Base-by-base conservation (phyloP, 1,140 invertebrate species). In the Leguminivora glycinivorella region DNA sequence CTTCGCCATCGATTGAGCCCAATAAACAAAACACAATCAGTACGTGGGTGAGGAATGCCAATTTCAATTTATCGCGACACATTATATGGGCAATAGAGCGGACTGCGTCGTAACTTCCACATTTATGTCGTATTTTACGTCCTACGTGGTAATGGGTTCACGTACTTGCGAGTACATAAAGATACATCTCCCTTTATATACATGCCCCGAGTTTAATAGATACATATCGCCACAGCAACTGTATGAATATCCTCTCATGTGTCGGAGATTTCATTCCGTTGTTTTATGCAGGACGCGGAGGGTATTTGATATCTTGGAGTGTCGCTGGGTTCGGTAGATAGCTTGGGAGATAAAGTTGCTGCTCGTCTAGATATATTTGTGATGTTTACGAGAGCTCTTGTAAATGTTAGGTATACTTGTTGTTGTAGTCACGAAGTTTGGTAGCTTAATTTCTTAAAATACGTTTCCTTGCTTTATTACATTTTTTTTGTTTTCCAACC, bases 41-140 rank as follows among this genome's bases (percentile, higher is more conserved):
- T 34, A 29, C 58, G 58, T 63, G n/a, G 58, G 58, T 63, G 58
- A 63, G 14, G 58, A 63, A 63, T 63, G 58, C 58, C 58, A 34
- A 63, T 63, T 63, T 63, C 58, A 63, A 63, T 63, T 63, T 63
- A 63, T 63, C 58, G 58, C 58, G 58, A 63, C 26, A 29, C 58
- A 63, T 63, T 63, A 63, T 63, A 63, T 63, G 58, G 58, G 58
- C 58, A 63, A 63, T 63, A 63, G 58, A 63, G 26, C 25, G 58
- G 56, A 26, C 56, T n/a, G 58, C 29, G 58, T 29, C 58, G 58
- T 63, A 63, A 63, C 58, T 63, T 29, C n/a, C 26, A 63, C 58
- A 63, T 63, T 63, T 26, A 63, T 63, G 58, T 63, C 58, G 58
- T 63, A 34, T 63, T 63, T 63, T 63, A 63, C 58, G 58, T 31